A percentile compares a stretch with the other conserved stretches of the same genome.
These are phyloP conservation scores for Hyposoter didymator DNA, from an alignment of 2,888 invertebrate species.

Conservation along the genomic window DNA sequence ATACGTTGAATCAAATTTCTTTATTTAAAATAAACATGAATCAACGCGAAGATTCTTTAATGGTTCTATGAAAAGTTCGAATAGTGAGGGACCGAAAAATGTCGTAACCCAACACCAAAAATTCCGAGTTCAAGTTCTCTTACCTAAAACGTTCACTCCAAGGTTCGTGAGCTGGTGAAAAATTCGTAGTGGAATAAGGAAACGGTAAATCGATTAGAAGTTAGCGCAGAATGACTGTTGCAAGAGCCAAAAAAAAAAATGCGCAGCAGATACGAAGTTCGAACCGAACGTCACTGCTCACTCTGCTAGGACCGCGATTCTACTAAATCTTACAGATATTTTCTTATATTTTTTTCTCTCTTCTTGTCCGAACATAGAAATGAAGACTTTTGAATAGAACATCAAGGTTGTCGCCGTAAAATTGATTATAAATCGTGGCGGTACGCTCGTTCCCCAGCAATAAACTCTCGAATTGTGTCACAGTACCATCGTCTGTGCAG, in stretches of 20 bases:
- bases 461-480: not conserved
- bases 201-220: conserved; percentile 9
- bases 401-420: not conserved
- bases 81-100: not conserved
- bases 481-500: not conserved
- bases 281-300: conserved; percentile 19
- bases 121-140: not conserved
- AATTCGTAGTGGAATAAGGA: conserved; percentile 35
- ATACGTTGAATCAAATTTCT: not conserved
- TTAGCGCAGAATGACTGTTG: conserved; percentile 14
- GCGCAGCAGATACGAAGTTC: conserved; percentile 13
- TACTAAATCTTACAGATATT: conserved; percentile 14
- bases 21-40: too few species aligned
- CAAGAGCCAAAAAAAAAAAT: not conserved
- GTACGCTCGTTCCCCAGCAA: not conserved
- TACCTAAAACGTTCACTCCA: conserved; percentile 21
- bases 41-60: not conserved
- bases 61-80: not conserved
- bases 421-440: not conserved
- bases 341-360: not conserved
- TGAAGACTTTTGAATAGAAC: not conserved
- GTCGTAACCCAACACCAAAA: too few species aligned
- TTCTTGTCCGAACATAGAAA: not conserved
- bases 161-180: conserved; percentile 10
- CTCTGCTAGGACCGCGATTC: conserved; percentile 23